Evolutionary conservation across 2,113 vertebrate species (phyloP).

Genomic region (Phylloscopus trochiloides): DNA sequence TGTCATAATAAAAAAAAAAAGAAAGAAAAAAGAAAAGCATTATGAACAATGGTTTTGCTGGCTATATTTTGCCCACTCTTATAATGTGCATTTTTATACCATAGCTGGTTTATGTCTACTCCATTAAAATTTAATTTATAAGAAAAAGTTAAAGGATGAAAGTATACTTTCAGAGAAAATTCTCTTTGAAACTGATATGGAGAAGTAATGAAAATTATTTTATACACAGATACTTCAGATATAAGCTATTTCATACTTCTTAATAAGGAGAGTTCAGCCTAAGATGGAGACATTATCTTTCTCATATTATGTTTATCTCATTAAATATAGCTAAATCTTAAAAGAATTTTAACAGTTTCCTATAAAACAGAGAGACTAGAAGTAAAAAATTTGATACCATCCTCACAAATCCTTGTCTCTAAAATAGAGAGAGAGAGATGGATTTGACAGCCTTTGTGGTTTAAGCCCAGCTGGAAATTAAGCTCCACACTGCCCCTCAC

Average conservation of each 20-base stretch:
- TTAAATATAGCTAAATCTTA: not conserved
- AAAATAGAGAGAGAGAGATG: not conserved
- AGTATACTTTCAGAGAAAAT: not conserved
- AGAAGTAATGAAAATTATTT: not conserved
- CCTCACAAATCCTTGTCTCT: not conserved
- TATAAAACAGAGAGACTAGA: not conserved
- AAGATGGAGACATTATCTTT: not conserved
- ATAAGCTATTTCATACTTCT: not conserved
- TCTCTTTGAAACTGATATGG: not conserved
- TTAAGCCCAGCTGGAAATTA: not conserved
- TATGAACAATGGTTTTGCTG: not conserved
- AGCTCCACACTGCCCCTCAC: accelerated
- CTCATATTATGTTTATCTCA: not conserved
- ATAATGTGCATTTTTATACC: not conserved
- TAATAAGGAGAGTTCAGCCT: not conserved
- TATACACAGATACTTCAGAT: not conserved
- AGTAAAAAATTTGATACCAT: not conserved
- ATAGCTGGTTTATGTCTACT: not conserved
- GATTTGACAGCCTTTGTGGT: not conserved
- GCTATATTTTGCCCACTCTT: not conserved
- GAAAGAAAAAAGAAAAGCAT: not conserved
- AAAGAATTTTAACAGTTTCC: not conserved
- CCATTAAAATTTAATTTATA: not conserved
- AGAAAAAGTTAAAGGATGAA: not conserved
- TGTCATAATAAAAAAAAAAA: not conserved